Evolutionary conservation across 2,888 invertebrate genomes (phyloP).

Genomic region (Ennomos fuscantarius): DNA sequence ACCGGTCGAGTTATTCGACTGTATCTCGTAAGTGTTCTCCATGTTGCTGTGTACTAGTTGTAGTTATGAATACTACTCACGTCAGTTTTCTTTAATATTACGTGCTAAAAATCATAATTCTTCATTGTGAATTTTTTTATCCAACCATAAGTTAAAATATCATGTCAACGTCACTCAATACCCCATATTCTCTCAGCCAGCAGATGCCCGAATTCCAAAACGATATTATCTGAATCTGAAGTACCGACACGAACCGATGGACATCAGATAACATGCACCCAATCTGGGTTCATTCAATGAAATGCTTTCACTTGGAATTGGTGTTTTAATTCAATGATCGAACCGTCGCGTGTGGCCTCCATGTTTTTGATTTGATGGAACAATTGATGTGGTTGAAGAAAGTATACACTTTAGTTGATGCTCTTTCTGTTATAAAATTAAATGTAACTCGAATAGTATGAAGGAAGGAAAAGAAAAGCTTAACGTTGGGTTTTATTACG

Average conservation of each 20-base stretch:
- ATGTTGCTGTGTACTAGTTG: too few species aligned
- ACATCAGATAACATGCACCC: constrained; percentile 36
- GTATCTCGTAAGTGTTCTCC: too few species aligned
- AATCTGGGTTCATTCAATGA: constrained; percentile 45
- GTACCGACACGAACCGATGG: constrained; percentile 22
- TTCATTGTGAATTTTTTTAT: too few species aligned
- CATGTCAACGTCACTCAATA: neutral
- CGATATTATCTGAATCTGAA: constrained; percentile 30
- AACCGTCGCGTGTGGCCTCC: constrained; percentile 22
- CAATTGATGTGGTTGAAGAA: constrained; percentile 2
- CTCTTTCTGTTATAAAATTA: too few species aligned
- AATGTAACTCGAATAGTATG: neutral
- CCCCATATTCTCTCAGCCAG: neutral
- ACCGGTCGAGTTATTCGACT: too few species aligned
- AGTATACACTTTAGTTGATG: neutral
- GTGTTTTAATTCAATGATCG: constrained; percentile 36
- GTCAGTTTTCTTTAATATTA: too few species aligned
- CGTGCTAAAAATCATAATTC: too few species aligned
- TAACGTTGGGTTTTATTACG: neutral
- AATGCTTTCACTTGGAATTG: constrained; percentile 39
- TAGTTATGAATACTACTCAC: too few species aligned
- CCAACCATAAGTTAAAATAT: too few species aligned
- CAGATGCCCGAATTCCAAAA: constrained; percentile 23
- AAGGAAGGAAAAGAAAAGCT: neutral
- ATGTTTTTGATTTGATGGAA: constrained; percentile 24